A percentile compares a stretch with the other conserved stretches of the same genome.
phyloP scores from a whole-genome alignment of 2,888 invertebrate species.

The Hydrotaea diabolus region DNA sequence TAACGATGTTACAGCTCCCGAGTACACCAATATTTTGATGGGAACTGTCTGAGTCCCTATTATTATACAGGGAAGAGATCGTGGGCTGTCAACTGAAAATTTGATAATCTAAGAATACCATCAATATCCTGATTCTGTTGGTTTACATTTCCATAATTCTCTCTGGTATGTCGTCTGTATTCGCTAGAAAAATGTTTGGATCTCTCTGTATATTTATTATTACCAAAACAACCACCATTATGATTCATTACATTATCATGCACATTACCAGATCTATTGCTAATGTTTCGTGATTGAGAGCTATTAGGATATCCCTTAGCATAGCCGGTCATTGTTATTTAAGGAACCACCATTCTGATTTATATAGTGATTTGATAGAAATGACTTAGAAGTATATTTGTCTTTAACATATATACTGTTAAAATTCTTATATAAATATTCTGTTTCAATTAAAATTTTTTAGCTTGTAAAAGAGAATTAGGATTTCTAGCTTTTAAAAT shows the following conservation, averaged over 20 bases:
- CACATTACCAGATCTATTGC: background rate
- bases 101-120: constrained; percentile 8
- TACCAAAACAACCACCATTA: background rate
- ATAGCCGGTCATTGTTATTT: background rate
- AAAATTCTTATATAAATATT: constrained; percentile 43
- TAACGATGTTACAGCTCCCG: too few relatives aligned
- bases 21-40: constrained; percentile 41
- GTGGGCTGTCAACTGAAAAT: constrained; percentile 42
- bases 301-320: background rate
- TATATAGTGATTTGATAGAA: background rate
- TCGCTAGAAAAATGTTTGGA: background rate
- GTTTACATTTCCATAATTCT: too few relatives aligned
- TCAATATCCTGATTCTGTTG: constrained; percentile 48
- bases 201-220: background rate
- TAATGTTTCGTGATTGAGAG: background rate
- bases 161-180: too few relatives aligned
- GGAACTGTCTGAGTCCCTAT: constrained; percentile 35
- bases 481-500: constrained; percentile 50
- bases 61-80: constrained; percentile 46
- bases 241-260: background rate
- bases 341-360: too few relatives aligned
- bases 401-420: background rate
- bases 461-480: constrained; percentile 23
- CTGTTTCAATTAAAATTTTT: constrained; percentile 48
- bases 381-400: background rate